These are phyloP conservation scores for Synchiropus splendidus DNA, from an alignment of 2,113 vertebrate genomes.

Conservation along the genomic window DNA sequence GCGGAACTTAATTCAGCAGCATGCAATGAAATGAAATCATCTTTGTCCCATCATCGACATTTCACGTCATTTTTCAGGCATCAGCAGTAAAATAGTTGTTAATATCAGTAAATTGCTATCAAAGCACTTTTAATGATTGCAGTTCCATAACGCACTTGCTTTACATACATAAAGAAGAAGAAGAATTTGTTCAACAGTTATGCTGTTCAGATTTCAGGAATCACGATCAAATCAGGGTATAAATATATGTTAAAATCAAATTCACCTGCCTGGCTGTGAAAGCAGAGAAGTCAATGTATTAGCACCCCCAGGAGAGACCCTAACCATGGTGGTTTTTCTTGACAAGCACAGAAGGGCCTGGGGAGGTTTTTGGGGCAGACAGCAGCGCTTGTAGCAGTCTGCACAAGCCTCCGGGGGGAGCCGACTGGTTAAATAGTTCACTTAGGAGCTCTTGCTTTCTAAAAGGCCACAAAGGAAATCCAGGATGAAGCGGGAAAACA, in stretches of 20 bases:
- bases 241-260: constrained; percentile 42
- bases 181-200: too few relatives aligned
- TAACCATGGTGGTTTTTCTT: constrained; percentile 67
- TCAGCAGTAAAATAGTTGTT: too few relatives aligned
- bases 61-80: too few relatives aligned
- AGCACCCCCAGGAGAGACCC: constrained; percentile 55
- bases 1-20: too few relatives aligned
- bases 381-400: constrained; percentile 41
- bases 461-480: constrained; percentile 58
- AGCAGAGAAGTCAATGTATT: constrained; percentile 18
- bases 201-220: constrained; percentile 3
- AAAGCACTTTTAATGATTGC: too few relatives aligned
- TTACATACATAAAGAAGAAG: too few relatives aligned
- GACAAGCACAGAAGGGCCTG: constrained; percentile 54
- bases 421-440: constrained; percentile 52
- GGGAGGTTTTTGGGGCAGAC: constrained; percentile 46
- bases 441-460: constrained; percentile 52
- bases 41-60: too few relatives aligned
- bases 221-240: constrained; percentile 49
- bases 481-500: constrained; percentile 26
- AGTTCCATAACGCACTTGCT: too few relatives aligned
- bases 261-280: constrained; percentile 37
- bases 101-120: too few relatives aligned
- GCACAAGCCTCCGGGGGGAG: constrained; percentile 31
- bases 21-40: too few relatives aligned